These are phyloP conservation scores for Tridacna crocea DNA, from an alignment of 2,888 invertebrate genomes.

Conservation along the genomic window DNA sequence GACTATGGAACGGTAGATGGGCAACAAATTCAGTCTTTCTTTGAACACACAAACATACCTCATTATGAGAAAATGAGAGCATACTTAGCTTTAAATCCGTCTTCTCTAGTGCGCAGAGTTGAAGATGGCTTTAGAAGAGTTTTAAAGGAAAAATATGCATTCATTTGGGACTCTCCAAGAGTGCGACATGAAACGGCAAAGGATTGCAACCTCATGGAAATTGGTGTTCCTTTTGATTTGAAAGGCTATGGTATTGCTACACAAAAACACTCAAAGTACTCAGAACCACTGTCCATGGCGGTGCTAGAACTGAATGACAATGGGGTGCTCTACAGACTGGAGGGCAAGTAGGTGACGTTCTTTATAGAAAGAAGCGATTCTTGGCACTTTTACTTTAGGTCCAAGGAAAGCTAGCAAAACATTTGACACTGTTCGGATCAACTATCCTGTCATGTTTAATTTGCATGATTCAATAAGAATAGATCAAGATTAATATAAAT, in stretches of 20 bases:
- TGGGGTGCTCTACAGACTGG: constrained; percentile 74
- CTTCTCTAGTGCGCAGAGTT: constrained; percentile 72
- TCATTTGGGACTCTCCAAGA: constrained; percentile 82
- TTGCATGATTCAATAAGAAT: no score
- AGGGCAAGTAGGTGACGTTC: constrained; percentile 76
- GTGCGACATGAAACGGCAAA: constrained; percentile 75
- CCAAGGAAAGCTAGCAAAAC: no score
- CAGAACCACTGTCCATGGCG: constrained; percentile 75
- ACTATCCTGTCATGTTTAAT: no score
- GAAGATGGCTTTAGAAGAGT: constrained; percentile 75
- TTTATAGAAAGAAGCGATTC: neutral
- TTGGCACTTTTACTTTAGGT: no score
- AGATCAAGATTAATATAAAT: no score
- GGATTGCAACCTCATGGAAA: constrained; percentile 78
- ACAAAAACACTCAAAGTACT: constrained; percentile 73
- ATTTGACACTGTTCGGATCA: no score
- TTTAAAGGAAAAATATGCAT: constrained; percentile 77
- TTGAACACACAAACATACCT: constrained; percentile 76
- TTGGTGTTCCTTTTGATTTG: constrained; percentile 79
- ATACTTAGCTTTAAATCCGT: constrained; percentile 72
- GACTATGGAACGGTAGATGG: constrained; percentile 80
- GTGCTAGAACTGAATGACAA: constrained; percentile 77
- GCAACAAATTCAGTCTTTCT: constrained; percentile 78
- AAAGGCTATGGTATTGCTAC: constrained; percentile 80
- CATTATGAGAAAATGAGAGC: constrained; percentile 78